These are phyloP conservation scores for Phengaris arion DNA, from an alignment of 2,888 invertebrate genomes.

Conservation along the genomic window DNA sequence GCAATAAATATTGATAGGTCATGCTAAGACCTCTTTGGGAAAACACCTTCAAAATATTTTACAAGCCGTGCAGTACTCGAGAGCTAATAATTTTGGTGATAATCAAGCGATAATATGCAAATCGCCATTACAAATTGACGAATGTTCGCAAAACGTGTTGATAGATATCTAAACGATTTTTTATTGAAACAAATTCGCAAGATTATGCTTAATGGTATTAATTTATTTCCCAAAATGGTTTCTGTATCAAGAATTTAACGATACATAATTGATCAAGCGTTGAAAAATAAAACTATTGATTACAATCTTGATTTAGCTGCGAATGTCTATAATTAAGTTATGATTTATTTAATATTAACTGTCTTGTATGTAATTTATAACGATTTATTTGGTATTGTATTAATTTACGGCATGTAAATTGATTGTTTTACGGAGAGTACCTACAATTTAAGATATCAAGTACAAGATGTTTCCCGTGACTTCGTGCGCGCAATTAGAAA, in stretches of 20 bases:
- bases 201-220: conserved; percentile 14
- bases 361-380: background rate
- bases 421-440: background rate
- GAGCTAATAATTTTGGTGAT: background rate
- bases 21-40: too few species aligned
- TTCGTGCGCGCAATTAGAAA: too few species aligned
- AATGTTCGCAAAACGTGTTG: conserved; percentile 13
- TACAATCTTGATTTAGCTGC: background rate
- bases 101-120: background rate
- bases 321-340: conserved; percentile 12
- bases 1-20: too few species aligned
- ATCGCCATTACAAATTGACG: conserved; percentile 2
- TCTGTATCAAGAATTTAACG: conserved; percentile 1
- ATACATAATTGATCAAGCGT: background rate
- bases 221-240: conserved; percentile 1
- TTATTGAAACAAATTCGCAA: conserved; percentile 15
- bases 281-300: conserved; percentile 19
- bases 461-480: background rate
- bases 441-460: background rate
- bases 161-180: conserved; percentile 9
- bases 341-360: conserved; percentile 16
- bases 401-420: conserved; percentile 1
- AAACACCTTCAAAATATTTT: too few species aligned
- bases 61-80: background rate
- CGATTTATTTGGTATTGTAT: background rate